Conservation (phyloP, 2,888 invertebrate species). For the Brenthis daphne region DNA sequence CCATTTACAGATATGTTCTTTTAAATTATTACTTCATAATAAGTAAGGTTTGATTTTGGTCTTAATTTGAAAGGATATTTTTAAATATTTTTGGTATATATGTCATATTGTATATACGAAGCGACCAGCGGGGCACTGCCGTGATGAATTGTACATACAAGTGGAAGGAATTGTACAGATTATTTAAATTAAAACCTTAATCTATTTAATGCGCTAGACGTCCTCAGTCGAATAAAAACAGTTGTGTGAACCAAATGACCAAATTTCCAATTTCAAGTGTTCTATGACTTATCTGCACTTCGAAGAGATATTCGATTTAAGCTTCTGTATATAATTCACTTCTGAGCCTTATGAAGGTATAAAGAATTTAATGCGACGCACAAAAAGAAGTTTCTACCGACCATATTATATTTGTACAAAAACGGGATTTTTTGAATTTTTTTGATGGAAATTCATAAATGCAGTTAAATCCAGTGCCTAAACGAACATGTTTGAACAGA, state of each 20-base stretch:
- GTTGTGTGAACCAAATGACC: background rate
- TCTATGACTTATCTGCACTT: background rate
- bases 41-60: constrained; percentile 2
- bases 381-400: constrained; percentile 18
- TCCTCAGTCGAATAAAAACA: background rate
- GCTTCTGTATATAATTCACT: constrained; percentile 14
- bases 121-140: constrained; percentile 76
- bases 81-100: constrained; percentile 6
- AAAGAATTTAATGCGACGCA: constrained; percentile 18
- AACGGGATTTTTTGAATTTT: constrained; percentile 1
- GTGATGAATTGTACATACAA: constrained; percentile 53
- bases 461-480: constrained; percentile 11
- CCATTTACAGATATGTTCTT: constrained; percentile 16
- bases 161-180: constrained; percentile 23
- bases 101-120: constrained; percentile 40
- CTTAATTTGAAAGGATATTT: constrained; percentile 37
- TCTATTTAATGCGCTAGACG: constrained; percentile 20
- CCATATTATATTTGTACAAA: constrained; percentile 18
- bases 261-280: background rate
- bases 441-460: constrained; percentile 1
- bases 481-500: background rate
- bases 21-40: constrained; percentile 21
- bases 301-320: background rate
- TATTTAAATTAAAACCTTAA: constrained; percentile 20
- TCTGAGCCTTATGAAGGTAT: constrained; percentile 9